Conservation (phyloP, 2,888 invertebrate genomes). For the Scaptomyza cyrtandrae region DNA sequence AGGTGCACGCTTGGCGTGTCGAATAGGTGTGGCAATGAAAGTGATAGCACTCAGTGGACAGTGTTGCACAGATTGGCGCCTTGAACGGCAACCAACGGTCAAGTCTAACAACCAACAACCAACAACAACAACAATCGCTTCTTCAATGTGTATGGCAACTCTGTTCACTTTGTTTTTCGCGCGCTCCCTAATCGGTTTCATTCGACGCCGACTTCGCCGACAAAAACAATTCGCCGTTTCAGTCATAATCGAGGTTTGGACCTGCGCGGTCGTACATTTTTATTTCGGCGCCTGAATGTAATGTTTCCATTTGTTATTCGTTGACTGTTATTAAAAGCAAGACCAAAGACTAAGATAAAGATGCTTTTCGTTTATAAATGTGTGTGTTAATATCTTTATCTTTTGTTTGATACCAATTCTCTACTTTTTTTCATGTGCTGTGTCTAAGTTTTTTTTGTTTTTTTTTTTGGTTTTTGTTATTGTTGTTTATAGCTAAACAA, state of each 20-base stretch:
- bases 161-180: constrained; percentile 55
- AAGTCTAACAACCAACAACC: constrained; percentile 3
- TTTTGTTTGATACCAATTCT: constrained; percentile 1
- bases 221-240: constrained; percentile 63
- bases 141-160: constrained; percentile 40
- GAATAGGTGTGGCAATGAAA: not conserved
- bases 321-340: constrained; percentile 7
- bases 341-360: constrained; percentile 14
- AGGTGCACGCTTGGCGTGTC: constrained; percentile 2
- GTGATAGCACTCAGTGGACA: constrained; percentile 21
- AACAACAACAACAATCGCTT: not conserved
- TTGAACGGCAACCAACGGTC: not conserved
- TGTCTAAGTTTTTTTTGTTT: not conserved
- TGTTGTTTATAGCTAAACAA: constrained; percentile 4
- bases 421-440: constrained; percentile 11
- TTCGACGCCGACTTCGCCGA: constrained; percentile 9
- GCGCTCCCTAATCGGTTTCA: constrained; percentile 45
- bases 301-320: constrained; percentile 19
- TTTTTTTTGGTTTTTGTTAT: not conserved
- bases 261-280: constrained; percentile 53
- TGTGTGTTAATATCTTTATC: constrained; percentile 5
- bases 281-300: constrained; percentile 12
- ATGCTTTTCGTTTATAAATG: constrained; percentile 7
- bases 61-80: constrained; percentile 34
- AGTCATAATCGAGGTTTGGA: constrained; percentile 68